Evolutionary conservation across 1,140 invertebrate species (phyloP).

Genomic region (Thrips palmi): DNA sequence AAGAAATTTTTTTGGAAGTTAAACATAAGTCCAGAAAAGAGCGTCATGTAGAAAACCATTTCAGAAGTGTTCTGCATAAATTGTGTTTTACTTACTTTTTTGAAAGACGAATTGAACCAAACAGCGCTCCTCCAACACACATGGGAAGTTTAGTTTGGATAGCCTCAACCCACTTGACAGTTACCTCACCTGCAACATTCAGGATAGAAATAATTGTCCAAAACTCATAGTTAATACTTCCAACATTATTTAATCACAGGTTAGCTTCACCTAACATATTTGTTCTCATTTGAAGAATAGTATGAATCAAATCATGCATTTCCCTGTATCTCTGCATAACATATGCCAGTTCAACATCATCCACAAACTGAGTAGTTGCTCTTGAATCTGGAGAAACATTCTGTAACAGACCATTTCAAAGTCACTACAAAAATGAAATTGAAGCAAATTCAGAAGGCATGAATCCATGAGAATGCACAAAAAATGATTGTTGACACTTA

Average conservation of each 20-base stretch:
- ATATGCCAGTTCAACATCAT: constrained; percentile 81
- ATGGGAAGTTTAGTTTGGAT: constrained; percentile 79
- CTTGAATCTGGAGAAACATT: constrained; percentile 87
- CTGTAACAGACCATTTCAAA: constrained; percentile 31
- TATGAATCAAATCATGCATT: constrained; percentile 88
- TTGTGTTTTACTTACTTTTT: constrained; percentile 41
- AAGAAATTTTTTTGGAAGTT: not conserved
- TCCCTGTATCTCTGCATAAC: constrained; percentile 95
- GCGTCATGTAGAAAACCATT: not conserved
- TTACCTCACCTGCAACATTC: constrained; percentile 47
- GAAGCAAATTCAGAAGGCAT: not conserved
- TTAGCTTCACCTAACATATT: constrained; percentile 88
- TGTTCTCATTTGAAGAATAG: constrained; percentile 79
- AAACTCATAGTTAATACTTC: constrained; percentile 2
- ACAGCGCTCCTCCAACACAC: constrained; percentile 71
- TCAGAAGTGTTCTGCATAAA: not conserved
- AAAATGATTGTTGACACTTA: constrained; percentile 23
- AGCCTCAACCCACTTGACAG: constrained; percentile 94
- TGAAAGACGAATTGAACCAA: constrained; percentile 61
- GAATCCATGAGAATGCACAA: constrained; percentile 2
- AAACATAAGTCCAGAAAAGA: constrained; percentile 4
- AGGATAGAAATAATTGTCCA: constrained; percentile 8
- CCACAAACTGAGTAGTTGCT: constrained; percentile 72
- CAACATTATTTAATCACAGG: not conserved
- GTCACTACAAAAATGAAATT: constrained; percentile 1